Evolutionary conservation across 2,113 vertebrate species (phyloP), one percentile per base, ranked within the genome.

Genomic region (Probosciger aterrimus): DNA sequence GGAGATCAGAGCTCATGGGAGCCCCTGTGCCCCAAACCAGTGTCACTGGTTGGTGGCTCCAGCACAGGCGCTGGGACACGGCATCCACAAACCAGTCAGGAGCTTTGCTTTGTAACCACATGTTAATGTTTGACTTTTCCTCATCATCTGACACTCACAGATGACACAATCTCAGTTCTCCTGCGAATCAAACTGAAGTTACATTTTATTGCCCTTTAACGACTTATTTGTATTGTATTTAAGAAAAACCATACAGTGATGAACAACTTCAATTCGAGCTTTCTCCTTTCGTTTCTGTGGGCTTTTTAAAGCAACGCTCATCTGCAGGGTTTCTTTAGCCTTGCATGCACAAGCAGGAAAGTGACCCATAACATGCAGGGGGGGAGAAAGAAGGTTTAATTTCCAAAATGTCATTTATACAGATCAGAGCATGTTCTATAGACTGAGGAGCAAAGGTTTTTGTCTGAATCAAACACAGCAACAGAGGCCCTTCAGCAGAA

Each of bases 351-450:
- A 78, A 77, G 41, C 41, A 93, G 71, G 91, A 68, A 73, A 47
- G 68, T 33, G 37, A 94, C 62, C 73, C 55, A 6, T 18, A 85
- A 76, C 49, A 69, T 52, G 69, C 82, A 90, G 46, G 19, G 60
- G 43, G 44, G 19, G 43, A n/a, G 20, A 62, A 81, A 62, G 76
- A 20, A 49, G 69, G 46, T 79, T 97, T 94, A 39, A 94, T 77
- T 90, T 94, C 62, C 55, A 75, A 79, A 77, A 41, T 24, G 19
- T 27, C 69, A 79, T 88, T 92, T 91, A 83, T 65, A 95, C 52
- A 85, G 86, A 92, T 94, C 84, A 95, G 96, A 97, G 90, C 81
- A 71, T 44, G 90, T 82, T 85, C 60, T 93, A 91, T n/a, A 84
- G 69, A 47, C 46, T 93, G 35, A 44, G 30, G 60, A 88, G 91